Conservation (phyloP, 2,888 invertebrate species). For the Carcina quercana region DNA sequence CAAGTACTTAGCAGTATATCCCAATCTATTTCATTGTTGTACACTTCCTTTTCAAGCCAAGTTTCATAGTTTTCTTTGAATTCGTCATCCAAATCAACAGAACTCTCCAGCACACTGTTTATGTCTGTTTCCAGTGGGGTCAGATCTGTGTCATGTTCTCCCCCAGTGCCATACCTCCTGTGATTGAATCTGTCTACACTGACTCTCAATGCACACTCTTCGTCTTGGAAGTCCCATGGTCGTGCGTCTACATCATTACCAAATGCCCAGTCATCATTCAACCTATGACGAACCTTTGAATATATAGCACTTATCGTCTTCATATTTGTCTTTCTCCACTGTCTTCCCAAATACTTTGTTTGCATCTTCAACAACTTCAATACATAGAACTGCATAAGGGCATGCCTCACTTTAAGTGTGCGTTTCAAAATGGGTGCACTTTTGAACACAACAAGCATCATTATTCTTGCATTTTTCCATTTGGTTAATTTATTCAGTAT, state of each 20-base stretch:
- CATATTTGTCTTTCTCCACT: slow-evolving; percentile 99
- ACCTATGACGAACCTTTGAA: slow-evolving; percentile 94
- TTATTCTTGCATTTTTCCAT: slow-evolving; percentile 99
- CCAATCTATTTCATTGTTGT: slow-evolving; percentile 89
- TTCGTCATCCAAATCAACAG: slow-evolving; percentile 90
- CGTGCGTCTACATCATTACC: slow-evolving; percentile 98
- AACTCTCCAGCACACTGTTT: slow-evolving; percentile 85
- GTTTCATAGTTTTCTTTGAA: slow-evolving; percentile 94
- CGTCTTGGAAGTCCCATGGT: slow-evolving; percentile 98
- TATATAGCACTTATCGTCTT: slow-evolving; percentile 99
- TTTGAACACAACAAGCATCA: slow-evolving; percentile 99
- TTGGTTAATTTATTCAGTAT: slow-evolving; percentile 99
- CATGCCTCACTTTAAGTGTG: slow-evolving; percentile 95
- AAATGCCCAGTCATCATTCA: slow-evolving; percentile 99
- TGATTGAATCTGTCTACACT: slow-evolving; percentile 98
- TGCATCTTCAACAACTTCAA: slow-evolving; percentile 99
- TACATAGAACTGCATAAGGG: slow-evolving; percentile 98
- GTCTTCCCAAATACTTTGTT: slow-evolving; percentile 98
- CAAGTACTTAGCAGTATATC: slow-evolving; percentile 67
- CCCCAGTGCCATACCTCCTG: slow-evolving; percentile 84
- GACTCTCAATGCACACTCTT: slow-evolving; percentile 94
- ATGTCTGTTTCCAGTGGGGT: slow-evolving; percentile 86
- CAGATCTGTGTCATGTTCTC: slow-evolving; percentile 73
- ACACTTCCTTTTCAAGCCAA: slow-evolving; percentile 98
- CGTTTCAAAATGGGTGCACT: slow-evolving; percentile 98